Conservation (phyloP, 2,888 invertebrate species). For the Nyleta sp. region DNA sequence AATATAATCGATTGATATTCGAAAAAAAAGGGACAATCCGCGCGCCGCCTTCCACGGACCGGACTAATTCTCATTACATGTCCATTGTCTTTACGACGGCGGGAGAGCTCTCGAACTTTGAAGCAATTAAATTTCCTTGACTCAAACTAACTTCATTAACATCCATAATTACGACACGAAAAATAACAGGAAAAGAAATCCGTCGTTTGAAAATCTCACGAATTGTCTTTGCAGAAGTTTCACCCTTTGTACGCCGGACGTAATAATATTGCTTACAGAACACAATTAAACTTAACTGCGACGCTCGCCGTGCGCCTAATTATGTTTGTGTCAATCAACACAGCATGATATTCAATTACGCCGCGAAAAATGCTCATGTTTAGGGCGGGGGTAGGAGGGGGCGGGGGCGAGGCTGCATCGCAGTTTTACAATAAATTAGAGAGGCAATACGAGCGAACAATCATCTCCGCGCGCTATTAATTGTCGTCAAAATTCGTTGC, state of each 20-base stretch:
- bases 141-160: constrained; percentile 59
- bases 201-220: constrained; percentile 30
- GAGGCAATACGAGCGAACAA: background rate
- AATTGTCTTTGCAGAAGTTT: constrained; percentile 46
- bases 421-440: constrained; percentile 19
- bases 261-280: constrained; percentile 58
- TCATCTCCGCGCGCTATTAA: background rate
- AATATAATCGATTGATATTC: constrained; percentile 46
- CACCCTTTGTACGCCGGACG: constrained; percentile 32
- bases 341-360: constrained; percentile 3
- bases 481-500: constrained; percentile 3
- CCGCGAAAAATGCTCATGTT: constrained; percentile 16
- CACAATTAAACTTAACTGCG: constrained; percentile 48
- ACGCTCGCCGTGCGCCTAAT: constrained; percentile 35
- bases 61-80: constrained; percentile 64
- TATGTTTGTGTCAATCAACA: constrained; percentile 52
- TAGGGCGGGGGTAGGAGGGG: too few relatives aligned
- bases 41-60: constrained; percentile 16
- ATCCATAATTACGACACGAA: constrained; percentile 51
- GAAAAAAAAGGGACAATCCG: constrained; percentile 29
- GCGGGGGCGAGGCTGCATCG: too few relatives aligned
- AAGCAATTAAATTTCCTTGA: constrained; percentile 59
- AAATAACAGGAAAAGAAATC: constrained; percentile 43
- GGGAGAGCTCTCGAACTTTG: constrained; percentile 55
- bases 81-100: constrained; percentile 64